Evolutionary conservation across 92 coral and sea anemone species (phyloP), one percentile per base, ranked within the genome.

Genomic region (Plumapathes pennacea): DNA sequence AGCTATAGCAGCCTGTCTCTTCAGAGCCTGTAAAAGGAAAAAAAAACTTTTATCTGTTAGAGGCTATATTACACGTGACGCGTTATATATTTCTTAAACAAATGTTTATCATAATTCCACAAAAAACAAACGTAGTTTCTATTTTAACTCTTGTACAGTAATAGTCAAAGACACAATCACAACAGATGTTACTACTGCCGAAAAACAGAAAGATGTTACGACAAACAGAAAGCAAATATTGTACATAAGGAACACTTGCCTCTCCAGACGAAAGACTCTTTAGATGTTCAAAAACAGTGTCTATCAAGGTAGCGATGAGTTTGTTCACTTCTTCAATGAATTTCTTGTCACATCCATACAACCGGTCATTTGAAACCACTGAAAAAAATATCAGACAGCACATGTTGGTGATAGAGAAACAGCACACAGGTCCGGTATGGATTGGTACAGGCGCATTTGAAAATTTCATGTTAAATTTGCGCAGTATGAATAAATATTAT

Each of bases 321-420:
- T 77, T 82, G 60, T 67, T 69, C 41, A 94, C 77, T 64, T 94
- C 99, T 10, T 90, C 78, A 36, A 89, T 59, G 41, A 94, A 94
- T 51, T 94, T 94, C 72, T 84, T 90, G 33, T 94, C 99, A 43
- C 79, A 57, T 10, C 99, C 99, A 52, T 94, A 94, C 17, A 94
- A 76, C 54, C 68, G 80, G 57, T 94, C 99, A 26, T 94, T 94
- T 23, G 99, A 94, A 49, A 80, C 95, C 40, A 94, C 99, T 94
- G 58, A 4, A 55, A 65, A 49, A 6, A 29, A 41, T n/a, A n/a
- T n/a, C n/a, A n/a, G n/a, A n/a, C n/a, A n/a, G n/a, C n/a, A n/a
- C n/a, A n/a, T n/a, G n/a, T n/a, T n/a, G n/a, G n/a, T n/a, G n/a
- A n/a, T n/a, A n/a, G n/a, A n/a, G n/a, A n/a, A n/a, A n/a, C n/a